A percentile compares a stretch with the other conserved stretches of the same genome.
These are phyloP conservation scores for Tachycineta bicolor DNA, from an alignment of 2,113 vertebrate species.

Conservation along the genomic window DNA sequence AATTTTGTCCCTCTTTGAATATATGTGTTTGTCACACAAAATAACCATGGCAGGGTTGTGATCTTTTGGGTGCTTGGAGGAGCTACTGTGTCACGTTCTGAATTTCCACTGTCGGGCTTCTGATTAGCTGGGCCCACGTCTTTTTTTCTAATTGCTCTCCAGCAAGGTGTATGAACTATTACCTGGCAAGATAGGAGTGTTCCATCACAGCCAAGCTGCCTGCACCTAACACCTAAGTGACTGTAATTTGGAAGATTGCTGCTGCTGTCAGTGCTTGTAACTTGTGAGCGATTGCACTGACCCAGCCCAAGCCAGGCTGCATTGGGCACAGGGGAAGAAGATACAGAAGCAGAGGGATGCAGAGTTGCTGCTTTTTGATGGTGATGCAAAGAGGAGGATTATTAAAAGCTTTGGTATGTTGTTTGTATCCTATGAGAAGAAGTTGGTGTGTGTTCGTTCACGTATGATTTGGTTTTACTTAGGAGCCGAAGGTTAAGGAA, in stretches of 20 bases:
- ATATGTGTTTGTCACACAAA: background rate
- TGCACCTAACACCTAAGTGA: background rate
- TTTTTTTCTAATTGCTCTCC: background rate
- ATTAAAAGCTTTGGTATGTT: background rate
- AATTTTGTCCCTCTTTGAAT: background rate
- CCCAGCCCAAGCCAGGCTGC: background rate
- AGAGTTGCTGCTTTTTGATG: background rate
- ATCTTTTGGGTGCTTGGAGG: background rate
- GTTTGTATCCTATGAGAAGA: background rate
- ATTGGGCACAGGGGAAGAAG: background rate
- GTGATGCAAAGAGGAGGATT: background rate
- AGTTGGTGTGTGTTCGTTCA: background rate
- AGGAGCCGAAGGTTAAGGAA: constrained; percentile 76
- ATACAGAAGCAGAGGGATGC: background rate
- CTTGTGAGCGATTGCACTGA: background rate
- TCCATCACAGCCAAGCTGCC: background rate
- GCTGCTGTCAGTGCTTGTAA: background rate
- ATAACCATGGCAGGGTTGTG: background rate
- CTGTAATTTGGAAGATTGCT: background rate
- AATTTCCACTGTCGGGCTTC: background rate
- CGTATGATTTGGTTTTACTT: background rate
- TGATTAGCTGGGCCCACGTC: accelerated
- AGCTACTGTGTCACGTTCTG: accelerated
- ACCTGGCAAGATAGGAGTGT: background rate
- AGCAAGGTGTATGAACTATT: background rate